Base-by-base conservation (phyloP, 2,888 invertebrate genomes). In the Tetranychus truncatus region DNA sequence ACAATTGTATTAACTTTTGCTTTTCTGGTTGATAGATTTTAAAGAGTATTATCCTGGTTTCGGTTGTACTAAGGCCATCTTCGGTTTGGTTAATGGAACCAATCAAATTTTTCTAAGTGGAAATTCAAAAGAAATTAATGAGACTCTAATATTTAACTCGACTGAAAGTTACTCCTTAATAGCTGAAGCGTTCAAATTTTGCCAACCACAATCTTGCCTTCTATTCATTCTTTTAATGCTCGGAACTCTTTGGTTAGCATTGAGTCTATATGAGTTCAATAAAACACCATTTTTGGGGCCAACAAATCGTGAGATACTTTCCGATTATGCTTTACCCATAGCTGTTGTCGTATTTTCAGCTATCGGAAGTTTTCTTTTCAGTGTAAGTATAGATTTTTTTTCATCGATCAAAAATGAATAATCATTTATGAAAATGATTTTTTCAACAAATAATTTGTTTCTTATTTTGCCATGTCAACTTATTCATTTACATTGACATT, bases 221-320 rank as follows among this genome's bases (percentile, higher is more conserved):
- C 20, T 69, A 1, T 69, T 69, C 18, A 44, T 85, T 75, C 79
- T 85, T 69, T 81, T 85, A 55, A 84, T 84, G 83, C 81, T 84
- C 71, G 84, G 84, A 72, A 85, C 85, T 1, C 81, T 85, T 20
- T 85, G 84, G 85, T 79, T 85, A 21, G 84, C 84, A 21, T 80
- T 84, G 3, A 83, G 83, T 65, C 79, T 85, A 66, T 84, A 83
- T 80, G 84, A 84, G 79, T 85, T 85, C 80, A 83, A 84, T 20
- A 84, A 85, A 80, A 83, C 83, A n/a, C 73, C 76, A 6, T 77
- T 75, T 66, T 72, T 77, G 66, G 73, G 46, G 44, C 3, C 55
- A 18, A 18, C 44, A 7, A 71, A 66, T 75, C 79, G 83, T 8
- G 83, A 83, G 78, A 77, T 83, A 75, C 76, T 83, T 74, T 81